These are phyloP conservation scores for Channa argus DNA, from an alignment of 2,113 vertebrate species.

Conservation along the genomic window DNA sequence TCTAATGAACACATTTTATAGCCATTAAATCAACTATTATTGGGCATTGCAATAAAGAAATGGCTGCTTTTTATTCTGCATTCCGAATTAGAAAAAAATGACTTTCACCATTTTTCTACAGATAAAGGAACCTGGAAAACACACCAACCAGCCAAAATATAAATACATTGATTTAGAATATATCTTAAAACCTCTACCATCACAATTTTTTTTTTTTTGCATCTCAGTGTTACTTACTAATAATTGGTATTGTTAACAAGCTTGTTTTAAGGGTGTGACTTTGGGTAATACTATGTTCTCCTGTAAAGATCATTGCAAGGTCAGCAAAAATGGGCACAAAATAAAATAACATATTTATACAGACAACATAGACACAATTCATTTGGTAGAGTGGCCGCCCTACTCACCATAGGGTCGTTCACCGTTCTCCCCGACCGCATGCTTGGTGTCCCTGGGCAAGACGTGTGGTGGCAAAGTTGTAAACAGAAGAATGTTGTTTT, in stretches of 20 bases:
- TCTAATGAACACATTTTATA: slow-evolving; percentile 99
- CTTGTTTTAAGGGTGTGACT: too few species aligned
- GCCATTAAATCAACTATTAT: slow-evolving; percentile 99
- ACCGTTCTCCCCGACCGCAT: too few species aligned
- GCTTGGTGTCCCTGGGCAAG: too few species aligned
- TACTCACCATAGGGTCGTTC: too few species aligned
- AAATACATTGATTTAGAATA: slow-evolving; percentile 18
- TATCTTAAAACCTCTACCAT: slow-evolving; percentile 23
- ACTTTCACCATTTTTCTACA: slow-evolving; percentile 71
- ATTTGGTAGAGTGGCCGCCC: too few species aligned
- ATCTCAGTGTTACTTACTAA: too few species aligned
- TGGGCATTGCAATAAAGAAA: slow-evolving; percentile 97
- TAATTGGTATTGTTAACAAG: too few species aligned
- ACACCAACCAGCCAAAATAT: slow-evolving; percentile 17
- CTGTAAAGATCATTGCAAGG: not conserved
- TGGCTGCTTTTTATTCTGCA: slow-evolving; percentile 92
- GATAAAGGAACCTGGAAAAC: slow-evolving; percentile 45
- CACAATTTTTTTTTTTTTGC: too few species aligned
- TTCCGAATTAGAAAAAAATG: slow-evolving; percentile 88
- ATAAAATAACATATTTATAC: not conserved
- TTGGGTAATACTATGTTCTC: not conserved
- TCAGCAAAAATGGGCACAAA: not conserved
- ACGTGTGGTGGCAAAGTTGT: too few species aligned
- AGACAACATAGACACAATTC: too few species aligned
- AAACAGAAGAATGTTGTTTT: too few species aligned